Percentiles rank a stretch among this genome's conserved stretches.
Conservation (phyloP, 2,888 invertebrate genomes). For the Syrista parreyssii region DNA sequence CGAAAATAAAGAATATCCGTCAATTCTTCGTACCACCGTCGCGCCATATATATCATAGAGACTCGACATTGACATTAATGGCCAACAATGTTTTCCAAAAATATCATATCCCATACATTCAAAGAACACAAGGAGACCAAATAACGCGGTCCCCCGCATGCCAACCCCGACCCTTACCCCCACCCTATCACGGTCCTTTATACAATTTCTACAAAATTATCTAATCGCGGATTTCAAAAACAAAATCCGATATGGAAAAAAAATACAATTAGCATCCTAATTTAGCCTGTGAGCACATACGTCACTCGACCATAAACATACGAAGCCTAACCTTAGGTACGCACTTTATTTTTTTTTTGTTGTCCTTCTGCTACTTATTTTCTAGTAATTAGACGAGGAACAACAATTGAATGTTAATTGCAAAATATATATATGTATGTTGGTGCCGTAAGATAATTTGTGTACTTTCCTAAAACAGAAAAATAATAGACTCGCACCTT, state of each 20-base stretch:
- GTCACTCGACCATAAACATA: not conserved
- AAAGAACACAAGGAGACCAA: not conserved
- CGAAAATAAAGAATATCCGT: not conserved
- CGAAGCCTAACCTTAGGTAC: not conserved
- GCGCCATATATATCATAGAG: not conserved
- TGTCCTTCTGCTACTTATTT: not conserved
- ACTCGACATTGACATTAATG: not conserved
- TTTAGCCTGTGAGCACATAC: not conserved
- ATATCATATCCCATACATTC: not conserved
- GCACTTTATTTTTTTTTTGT: not conserved
- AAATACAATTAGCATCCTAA: not conserved
- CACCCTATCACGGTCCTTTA: not conserved
- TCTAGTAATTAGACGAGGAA: not conserved
- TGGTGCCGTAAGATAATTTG: not conserved
- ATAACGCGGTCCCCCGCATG: not conserved
- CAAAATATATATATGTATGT: not conserved
- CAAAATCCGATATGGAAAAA: not conserved
- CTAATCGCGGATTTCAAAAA: not conserved
- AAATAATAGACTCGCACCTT: conserved; percentile 5
- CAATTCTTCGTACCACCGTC: not conserved
- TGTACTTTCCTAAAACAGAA: conserved; percentile 20
- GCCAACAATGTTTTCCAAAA: not conserved
- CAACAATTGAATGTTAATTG: not conserved
- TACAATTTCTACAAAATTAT: not conserved
- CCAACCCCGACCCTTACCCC: not conserved